Evolutionary conservation across 2,888 invertebrate species (phyloP), one percentile per base, ranked within the genome.

Genomic region (Drosophila prolongata): DNA sequence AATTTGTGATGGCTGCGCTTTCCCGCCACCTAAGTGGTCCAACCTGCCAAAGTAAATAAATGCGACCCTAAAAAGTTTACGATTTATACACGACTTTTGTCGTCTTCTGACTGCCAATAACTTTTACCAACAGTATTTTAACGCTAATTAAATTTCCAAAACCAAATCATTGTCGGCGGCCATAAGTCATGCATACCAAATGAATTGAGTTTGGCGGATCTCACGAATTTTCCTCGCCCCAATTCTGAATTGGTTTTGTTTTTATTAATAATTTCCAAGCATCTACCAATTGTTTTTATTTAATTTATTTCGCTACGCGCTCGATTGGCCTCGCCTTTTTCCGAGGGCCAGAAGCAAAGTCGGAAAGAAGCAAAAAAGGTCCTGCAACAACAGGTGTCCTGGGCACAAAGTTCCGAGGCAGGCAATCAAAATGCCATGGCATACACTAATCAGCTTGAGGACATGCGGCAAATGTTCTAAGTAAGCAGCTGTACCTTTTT

Each of bases 221-320:
- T 38, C 66, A 40, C 47, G 37, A 40, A 30, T 52, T 59, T 56
- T 37, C 24, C 49, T 19, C 14, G 40, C 14, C 40, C 8, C 40
- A 6, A 14, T 6, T n/a, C 5, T 8, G 40, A 14, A n/a, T 40
- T 16, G 37, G 13, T 58, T 54, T 43, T 60, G 56, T 56, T 73
- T 59, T 67, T 54, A 38, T 66, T 66, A 53, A 66, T 66, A 66
- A 66, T 66, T 66, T 49, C 49, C 53, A 13, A 44, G 40, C 56
- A 42, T 46, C 54, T 40, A 8, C 14, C 67, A 62, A 13, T 55
- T 81, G 86, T 85, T 85, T 65, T 87, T 85, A 68, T 87, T 78
- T 82, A 82, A 85, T 85, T 87, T 84, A 81, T 85, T 76, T 52
- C 79, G 86, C 71, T 68, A 70, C 58, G 64, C 65, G 87, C 79